Evolutionary conservation across 2,888 invertebrate genomes (phyloP).

Genomic region (Macrosoma leucophasiata): DNA sequence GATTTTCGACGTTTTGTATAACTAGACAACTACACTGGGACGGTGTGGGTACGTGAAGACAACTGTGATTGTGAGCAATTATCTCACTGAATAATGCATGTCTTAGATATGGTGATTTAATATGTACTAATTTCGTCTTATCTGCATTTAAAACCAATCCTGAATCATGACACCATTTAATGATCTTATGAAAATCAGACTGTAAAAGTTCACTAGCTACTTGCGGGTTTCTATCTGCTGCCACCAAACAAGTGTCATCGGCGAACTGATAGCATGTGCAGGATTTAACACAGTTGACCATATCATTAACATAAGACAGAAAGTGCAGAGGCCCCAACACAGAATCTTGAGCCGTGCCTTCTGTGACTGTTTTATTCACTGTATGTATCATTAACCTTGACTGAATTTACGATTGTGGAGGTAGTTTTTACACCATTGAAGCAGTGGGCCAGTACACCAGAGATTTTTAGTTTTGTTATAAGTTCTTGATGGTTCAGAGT

Average conservation of each 20-base stretch:
- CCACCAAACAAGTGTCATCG: slow-evolving; percentile 20
- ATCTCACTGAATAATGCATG: slow-evolving; percentile 1
- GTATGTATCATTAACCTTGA: slow-evolving; percentile 11
- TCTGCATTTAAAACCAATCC: slow-evolving; percentile 14
- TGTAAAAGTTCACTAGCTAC: too few species aligned
- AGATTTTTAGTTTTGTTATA: slow-evolving; percentile 12
- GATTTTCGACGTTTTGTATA: too few species aligned
- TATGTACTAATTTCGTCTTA: slow-evolving; percentile 19
- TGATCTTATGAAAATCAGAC: slow-evolving; percentile 9
- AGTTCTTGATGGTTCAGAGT: slow-evolving; percentile 16
- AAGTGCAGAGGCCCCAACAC: slow-evolving; percentile 19
- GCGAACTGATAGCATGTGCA: slow-evolving; percentile 20
- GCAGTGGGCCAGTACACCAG: slow-evolving; percentile 17
- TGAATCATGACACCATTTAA: slow-evolving; percentile 16
- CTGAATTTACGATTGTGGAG: slow-evolving; percentile 11
- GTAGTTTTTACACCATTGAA: slow-evolving; percentile 17
- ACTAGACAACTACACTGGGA: too few species aligned
- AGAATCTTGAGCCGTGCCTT: slow-evolving; percentile 21
- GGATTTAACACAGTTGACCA: slow-evolving; percentile 10
- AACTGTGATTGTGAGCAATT: slow-evolving; percentile 14
- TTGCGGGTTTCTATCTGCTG: too few species aligned
- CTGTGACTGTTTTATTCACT: slow-evolving; percentile 5
- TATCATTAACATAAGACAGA: slow-evolving; percentile 20
- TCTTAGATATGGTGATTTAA: slow-evolving; percentile 17
- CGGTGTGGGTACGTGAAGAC: too few species aligned